Evolutionary conservation across 2,888 invertebrate genomes (phyloP).

Genomic region (Melieria crassipennis): DNA sequence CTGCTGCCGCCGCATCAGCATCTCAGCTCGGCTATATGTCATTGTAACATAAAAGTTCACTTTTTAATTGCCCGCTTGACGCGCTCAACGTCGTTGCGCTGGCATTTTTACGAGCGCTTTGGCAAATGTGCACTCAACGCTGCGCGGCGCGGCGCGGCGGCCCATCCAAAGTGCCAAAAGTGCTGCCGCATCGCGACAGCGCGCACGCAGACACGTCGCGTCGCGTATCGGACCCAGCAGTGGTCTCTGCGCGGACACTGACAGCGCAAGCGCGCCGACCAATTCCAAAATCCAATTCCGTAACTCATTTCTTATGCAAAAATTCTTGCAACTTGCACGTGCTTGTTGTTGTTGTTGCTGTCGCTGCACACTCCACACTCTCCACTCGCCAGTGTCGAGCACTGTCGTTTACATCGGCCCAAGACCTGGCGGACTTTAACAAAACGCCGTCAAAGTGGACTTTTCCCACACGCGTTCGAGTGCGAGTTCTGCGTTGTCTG

Average conservation of each 20-base stretch:
- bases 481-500: too few relatives aligned
- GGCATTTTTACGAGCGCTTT: slow-evolving; percentile 62
- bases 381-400: not conserved
- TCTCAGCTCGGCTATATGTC: slow-evolving; percentile 52
- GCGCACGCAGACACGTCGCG: slow-evolving; percentile 3
- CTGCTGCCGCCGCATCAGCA: too few relatives aligned
- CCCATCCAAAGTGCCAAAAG: not conserved
- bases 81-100: slow-evolving; percentile 61
- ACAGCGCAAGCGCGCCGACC: slow-evolving; percentile 22
- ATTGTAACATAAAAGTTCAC: slow-evolving; percentile 63
- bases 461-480: too few relatives aligned
- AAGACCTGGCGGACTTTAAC: too few relatives aligned
- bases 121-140: slow-evolving; percentile 54
- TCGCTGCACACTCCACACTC: not conserved
- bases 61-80: slow-evolving; percentile 62
- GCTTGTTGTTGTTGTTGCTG: slow-evolving; percentile 4
- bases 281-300: slow-evolving; percentile 55
- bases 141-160: not conserved
- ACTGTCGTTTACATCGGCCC: not conserved
- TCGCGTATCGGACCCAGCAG: not conserved
- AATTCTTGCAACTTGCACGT: slow-evolving; percentile 16
- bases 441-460: too few relatives aligned
- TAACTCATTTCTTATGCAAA: slow-evolving; percentile 55
- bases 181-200: slow-evolving; percentile 16
- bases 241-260: not conserved